Conservation (phyloP, 2,797 vertebrate genomes). For the Galagoides demidoff region DNA sequence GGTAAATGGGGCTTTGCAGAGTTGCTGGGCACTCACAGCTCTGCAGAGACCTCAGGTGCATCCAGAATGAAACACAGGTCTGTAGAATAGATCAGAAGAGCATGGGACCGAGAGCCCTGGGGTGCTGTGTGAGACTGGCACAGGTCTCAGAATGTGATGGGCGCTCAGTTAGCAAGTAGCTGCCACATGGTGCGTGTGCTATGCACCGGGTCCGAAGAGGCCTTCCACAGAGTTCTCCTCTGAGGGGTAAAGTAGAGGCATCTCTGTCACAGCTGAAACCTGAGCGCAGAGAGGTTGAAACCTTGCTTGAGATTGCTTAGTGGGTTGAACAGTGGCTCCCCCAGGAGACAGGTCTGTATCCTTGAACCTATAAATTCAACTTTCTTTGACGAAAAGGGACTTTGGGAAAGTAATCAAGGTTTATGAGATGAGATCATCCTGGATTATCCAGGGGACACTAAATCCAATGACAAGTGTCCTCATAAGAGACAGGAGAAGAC, state of each 20-base stretch:
- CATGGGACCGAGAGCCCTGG: not conserved
- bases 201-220: not conserved
- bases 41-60: not conserved
- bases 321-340: not conserved
- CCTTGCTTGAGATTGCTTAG: not conserved
- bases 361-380: not conserved
- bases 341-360: no score
- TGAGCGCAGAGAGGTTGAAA: not conserved
- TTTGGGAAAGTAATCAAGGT: not conserved
- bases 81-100: not conserved
- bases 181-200: not conserved
- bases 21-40: not conserved
- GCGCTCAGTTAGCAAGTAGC: not conserved
- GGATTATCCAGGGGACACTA: not conserved
- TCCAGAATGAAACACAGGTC: not conserved
- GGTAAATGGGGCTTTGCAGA: not conserved
- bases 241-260: accelerated
- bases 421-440: not conserved
- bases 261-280: not conserved
- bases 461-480: not conserved
- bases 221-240: not conserved
- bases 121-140: not conserved
- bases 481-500: not conserved
- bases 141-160: accelerated
- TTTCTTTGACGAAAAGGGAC: not conserved